Base-by-base conservation (phyloP, 2,888 invertebrate species). In the Polietes domitor region DNA sequence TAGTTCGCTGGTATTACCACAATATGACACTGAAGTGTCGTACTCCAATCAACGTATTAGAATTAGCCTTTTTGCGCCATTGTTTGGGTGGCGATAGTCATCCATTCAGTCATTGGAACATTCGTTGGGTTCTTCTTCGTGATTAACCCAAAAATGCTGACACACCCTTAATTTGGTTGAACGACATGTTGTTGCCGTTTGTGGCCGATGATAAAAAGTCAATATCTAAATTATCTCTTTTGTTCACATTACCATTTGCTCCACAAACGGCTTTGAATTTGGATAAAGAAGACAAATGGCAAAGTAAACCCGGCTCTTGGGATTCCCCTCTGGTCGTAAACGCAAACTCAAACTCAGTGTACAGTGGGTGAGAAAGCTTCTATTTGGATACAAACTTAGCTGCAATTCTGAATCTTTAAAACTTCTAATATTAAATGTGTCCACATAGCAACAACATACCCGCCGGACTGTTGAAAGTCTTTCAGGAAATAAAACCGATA, bases 181-280 rank as follows among this genome's bases (percentile, higher is more conserved):
- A n/a, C 32, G 61, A 28, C n/a, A 28, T 28, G n/a, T 17, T 78
- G 37, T 68, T 50, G 80, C 61, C 78, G 10, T 58, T 70, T 61
- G 76, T 76, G 84, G 76, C 82, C 76, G 84, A 84, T 79, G 84
- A 84, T 84, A 81, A 76, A 81, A 82, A 68, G 68, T 84, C 84
- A 84, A 84, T 84, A 84, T 78, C 76, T 72, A 77, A 82, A 79
- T 53, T 81, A 71, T 50, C 24, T 78, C 78, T 84, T 84, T 84
- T 84, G 84, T 82, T 82, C 68, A 43, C 10, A 58, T 81, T 55
- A 73, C 41, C 81, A 76, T 79, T 81, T 84, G 78, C 75, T 68
- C 72, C 68, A 75, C 68, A 82, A 78, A 70, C n/a, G 53, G 37
- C 43, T 37, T 43, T 68, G 19, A 21, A 68, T 68, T 43, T 68